Evolutionary conservation across 2,113 vertebrate genomes (phyloP).

Genomic region (Tiliqua scincoides): DNA sequence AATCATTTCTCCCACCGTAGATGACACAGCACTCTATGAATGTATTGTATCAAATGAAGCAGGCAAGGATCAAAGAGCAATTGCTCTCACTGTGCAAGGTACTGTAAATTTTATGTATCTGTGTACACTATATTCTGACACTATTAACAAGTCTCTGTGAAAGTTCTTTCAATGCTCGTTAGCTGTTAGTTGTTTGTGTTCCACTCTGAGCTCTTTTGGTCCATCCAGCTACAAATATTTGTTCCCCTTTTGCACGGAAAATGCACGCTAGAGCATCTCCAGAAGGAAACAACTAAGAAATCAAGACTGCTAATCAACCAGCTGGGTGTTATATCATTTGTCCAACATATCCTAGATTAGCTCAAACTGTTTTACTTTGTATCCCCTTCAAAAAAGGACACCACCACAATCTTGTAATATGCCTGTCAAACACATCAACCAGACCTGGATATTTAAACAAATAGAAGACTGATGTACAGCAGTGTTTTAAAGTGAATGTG

Average conservation of each 20-base stretch:
- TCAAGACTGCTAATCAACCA: no score
- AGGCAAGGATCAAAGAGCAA: slow-evolving; percentile 81
- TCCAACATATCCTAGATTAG: no score
- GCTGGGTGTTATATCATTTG: no score
- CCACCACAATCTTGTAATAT: no score
- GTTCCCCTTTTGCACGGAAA: not conserved
- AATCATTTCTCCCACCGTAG: slow-evolving; percentile 92
- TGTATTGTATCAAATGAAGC: slow-evolving; percentile 90
- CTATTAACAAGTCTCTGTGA: not conserved
- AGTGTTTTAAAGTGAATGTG: no score
- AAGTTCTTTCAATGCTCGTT: not conserved
- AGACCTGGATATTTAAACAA: no score
- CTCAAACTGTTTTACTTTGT: no score
- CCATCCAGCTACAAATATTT: not conserved
- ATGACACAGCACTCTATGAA: slow-evolving; percentile 89
- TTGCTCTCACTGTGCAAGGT: slow-evolving; percentile 90
- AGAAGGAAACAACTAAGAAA: no score
- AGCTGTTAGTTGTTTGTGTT: not conserved
- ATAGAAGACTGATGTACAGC: no score
- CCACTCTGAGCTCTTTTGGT: not conserved
- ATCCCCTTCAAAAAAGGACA: no score
- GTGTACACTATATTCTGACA: not conserved
- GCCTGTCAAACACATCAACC: no score
- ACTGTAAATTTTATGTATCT: slow-evolving; percentile 44
- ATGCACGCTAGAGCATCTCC: no score